phyloP scores from a whole-genome alignment of 2,888 invertebrate species.

The Periphyllus acericola region DNA sequence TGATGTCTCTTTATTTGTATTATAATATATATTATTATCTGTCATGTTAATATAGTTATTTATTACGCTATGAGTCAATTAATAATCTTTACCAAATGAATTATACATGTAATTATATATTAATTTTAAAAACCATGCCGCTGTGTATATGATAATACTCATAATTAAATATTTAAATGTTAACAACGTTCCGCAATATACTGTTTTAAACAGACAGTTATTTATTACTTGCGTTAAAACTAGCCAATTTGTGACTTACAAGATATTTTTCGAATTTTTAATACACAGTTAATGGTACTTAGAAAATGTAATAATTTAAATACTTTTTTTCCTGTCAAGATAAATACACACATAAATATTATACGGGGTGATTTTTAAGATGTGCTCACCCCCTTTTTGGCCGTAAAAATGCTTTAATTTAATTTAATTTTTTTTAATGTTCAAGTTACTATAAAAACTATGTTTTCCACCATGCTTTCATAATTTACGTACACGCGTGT shows the following conservation, averaged over 20 bases:
- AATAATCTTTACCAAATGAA: not conserved
- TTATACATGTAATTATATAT: not conserved
- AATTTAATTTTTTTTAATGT: too few species aligned
- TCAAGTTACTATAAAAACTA: too few species aligned
- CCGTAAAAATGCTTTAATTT: too few species aligned
- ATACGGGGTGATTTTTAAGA: too few species aligned
- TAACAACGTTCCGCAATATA: not conserved
- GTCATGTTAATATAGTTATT: not conserved
- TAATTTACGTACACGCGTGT: too few species aligned
- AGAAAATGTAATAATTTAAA: too few species aligned
- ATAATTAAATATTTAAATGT: conserved; percentile 30
- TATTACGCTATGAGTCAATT: not conserved
- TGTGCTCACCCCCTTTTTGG: too few species aligned
- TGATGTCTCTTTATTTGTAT: too few species aligned
- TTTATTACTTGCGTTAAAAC: not conserved
- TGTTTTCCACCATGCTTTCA: too few species aligned
- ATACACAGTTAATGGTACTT: too few species aligned
- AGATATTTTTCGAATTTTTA: not conserved
- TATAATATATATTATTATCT: not conserved
- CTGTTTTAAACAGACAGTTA: not conserved
- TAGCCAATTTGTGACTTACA: not conserved
- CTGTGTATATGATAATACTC: not conserved
- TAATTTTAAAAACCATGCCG: not conserved
- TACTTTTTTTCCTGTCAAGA: too few species aligned
- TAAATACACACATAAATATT: too few species aligned